phyloP scores from a whole-genome alignment of 2,888 invertebrate species.

The Sarcophaga carnaria region DNA sequence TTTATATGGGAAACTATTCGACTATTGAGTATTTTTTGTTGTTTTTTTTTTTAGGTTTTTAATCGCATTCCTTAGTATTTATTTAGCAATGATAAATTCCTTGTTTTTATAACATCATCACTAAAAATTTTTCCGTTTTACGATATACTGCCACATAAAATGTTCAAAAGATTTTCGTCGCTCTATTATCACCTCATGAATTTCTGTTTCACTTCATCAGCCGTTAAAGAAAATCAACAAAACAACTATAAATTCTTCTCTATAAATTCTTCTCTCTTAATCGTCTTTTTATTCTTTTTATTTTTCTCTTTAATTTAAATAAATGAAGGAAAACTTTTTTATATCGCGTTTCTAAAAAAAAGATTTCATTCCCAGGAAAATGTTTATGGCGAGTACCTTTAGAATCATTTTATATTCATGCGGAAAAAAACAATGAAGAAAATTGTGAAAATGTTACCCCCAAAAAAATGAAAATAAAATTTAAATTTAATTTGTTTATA shows the following conservation, averaged over 20 bases:
- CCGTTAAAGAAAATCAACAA: conserved; percentile 17
- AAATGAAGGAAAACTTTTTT: conserved; percentile 29
- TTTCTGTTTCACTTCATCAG: conserved; percentile 14
- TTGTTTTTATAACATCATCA: conserved; percentile 11
- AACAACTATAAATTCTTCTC: conserved; percentile 13
- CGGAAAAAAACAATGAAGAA: conserved; percentile 37
- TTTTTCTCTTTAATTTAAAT: conserved; percentile 2
- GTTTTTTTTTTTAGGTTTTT: too few relatives aligned
- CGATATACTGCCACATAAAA: conserved; percentile 37
- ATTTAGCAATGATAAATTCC: too few relatives aligned
- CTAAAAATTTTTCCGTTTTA: conserved; percentile 13
- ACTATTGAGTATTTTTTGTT: too few relatives aligned
- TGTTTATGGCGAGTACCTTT: conserved; percentile 48
- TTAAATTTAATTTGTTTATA: conserved; percentile 72
- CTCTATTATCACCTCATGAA: conserved; percentile 70
- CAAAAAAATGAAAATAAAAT: conserved; percentile 53
- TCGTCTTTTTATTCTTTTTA: background rate
- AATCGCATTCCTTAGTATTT: too few relatives aligned
- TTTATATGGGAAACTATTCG: too few relatives aligned
- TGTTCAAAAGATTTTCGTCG: conserved; percentile 59
- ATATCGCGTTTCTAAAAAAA: conserved; percentile 26
- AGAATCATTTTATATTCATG: background rate
- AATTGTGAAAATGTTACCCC: conserved; percentile 63
- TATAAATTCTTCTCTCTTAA: too few relatives aligned
- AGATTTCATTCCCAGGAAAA: conserved; percentile 19